A percentile compares a stretch with the other conserved stretches of the same genome.
Evolutionary conservation across 1,140 invertebrate genomes (phyloP).

Genomic region (Aleiodes sp.): DNA sequence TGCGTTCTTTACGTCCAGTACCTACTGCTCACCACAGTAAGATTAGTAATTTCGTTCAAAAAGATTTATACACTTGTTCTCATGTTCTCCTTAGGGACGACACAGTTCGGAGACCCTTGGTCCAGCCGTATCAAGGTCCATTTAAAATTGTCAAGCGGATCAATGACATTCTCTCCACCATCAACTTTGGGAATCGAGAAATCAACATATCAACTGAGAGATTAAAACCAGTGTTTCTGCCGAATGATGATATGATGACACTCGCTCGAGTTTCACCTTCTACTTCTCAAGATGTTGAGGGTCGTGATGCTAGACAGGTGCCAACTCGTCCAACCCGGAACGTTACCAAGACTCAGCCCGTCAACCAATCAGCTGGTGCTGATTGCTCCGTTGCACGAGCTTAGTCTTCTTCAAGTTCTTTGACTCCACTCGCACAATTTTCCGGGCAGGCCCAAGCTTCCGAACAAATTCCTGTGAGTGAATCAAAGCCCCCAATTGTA

Average conservation of each 20-base stretch:
- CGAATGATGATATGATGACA: not conserved
- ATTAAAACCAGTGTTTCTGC: slow-evolving; percentile 10
- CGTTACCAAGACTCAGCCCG: too few species aligned
- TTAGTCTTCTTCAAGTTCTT: too few species aligned
- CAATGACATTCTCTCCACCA: slow-evolving; percentile 31
- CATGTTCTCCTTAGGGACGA: slow-evolving; percentile 43
- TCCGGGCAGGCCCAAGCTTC: too few species aligned
- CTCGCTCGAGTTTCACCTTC: too few species aligned
- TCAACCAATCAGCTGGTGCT: too few species aligned
- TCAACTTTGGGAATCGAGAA: slow-evolving; percentile 1
- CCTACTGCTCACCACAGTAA: slow-evolving; percentile 32
- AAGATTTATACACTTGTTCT: slow-evolving; percentile 21
- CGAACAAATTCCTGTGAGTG: too few species aligned
- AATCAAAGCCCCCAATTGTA: too few species aligned
- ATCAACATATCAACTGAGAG: not conserved
- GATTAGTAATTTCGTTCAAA: slow-evolving; percentile 6
- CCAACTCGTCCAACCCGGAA: too few species aligned
- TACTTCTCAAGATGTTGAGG: too few species aligned
- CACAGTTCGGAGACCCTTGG: slow-evolving; percentile 31
- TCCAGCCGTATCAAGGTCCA: slow-evolving; percentile 42
- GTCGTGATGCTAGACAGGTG: too few species aligned
- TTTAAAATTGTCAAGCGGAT: slow-evolving; percentile 35
- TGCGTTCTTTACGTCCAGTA: slow-evolving; percentile 27
- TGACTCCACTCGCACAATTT: too few species aligned
- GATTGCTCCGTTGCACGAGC: too few species aligned